These are phyloP conservation scores for Cephus pygmeus DNA, from an alignment of 2,888 invertebrate species.

Conservation along the genomic window DNA sequence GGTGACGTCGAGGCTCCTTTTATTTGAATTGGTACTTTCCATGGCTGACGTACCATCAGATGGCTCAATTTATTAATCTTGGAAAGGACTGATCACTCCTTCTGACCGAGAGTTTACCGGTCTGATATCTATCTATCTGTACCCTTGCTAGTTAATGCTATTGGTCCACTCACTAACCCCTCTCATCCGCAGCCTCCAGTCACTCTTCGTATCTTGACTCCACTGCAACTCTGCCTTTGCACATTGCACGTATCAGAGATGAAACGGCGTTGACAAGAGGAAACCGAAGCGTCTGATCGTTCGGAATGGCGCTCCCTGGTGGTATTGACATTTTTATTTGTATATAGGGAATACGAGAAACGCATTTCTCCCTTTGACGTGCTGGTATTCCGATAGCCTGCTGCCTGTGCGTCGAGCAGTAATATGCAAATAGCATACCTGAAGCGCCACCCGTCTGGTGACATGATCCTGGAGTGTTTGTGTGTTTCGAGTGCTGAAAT, in stretches of 20 bases:
- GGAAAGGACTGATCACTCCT: neutral
- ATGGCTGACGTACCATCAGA: neutral
- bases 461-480: slow-evolving; percentile 29
- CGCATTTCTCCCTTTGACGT: slow-evolving; percentile 43
- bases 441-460: slow-evolving; percentile 45
- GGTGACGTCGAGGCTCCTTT: neutral
- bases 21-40: neutral
- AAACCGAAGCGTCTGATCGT: no score
- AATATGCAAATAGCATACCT: slow-evolving; percentile 58
- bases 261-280: neutral
- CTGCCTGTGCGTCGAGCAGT: slow-evolving; percentile 50
- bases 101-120: neutral
- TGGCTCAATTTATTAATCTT: neutral
- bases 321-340: slow-evolving; percentile 51
- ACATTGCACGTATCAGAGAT: neutral
- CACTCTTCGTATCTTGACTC: neutral
- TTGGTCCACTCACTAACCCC: neutral
- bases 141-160: neutral
- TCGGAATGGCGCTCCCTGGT: neutral
- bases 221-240: neutral
- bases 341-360: slow-evolving; percentile 39
- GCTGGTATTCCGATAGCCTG: slow-evolving; percentile 49
- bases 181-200: neutral
- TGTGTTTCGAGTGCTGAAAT: slow-evolving; percentile 20
- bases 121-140: neutral